A percentile compares a stretch with the other conserved stretches of the same genome.
Conservation (phyloP, 2,888 invertebrate genomes). For the Pyralis farinalis region DNA sequence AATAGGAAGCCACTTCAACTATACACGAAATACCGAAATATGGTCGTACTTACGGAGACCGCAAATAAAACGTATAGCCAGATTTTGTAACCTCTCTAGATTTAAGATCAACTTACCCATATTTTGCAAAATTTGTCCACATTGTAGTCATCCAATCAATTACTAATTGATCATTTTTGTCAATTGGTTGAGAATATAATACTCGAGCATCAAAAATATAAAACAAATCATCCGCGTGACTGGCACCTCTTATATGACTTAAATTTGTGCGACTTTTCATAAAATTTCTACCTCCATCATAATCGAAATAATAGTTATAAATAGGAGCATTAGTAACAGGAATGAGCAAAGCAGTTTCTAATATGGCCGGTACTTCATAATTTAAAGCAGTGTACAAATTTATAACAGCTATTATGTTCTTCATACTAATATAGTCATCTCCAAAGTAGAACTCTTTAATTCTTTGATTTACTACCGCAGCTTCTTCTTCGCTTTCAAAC, state of each 20-base stretch:
- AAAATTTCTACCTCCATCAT: conserved; percentile 55
- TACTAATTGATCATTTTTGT: conserved; percentile 37
- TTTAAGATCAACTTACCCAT: conserved; percentile 57
- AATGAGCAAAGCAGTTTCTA: conserved; percentile 46
- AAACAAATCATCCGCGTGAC: conserved; percentile 64
- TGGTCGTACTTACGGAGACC: too few species aligned
- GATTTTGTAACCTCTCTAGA: too few species aligned
- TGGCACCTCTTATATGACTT: conserved; percentile 43
- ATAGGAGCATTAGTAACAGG: conserved; percentile 34
- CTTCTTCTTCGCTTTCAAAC: conserved; percentile 49
- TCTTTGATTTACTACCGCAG: conserved; percentile 33
- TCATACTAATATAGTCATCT: conserved; percentile 59
- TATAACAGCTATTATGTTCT: conserved; percentile 45
- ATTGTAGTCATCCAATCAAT: conserved; percentile 55
- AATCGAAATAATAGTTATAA: conserved; percentile 61
- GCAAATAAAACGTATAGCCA: too few species aligned
- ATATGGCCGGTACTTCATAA: conserved; percentile 57
- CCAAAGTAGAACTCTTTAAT: conserved; percentile 65
- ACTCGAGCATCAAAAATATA: conserved; percentile 54
- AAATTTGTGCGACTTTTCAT: conserved; percentile 43
- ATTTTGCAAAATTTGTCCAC: conserved; percentile 71
- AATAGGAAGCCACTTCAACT: too few species aligned
- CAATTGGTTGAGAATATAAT: conserved; percentile 44
- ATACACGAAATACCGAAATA: too few species aligned
- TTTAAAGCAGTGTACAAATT: conserved; percentile 61